Evolutionary conservation across 2,113 vertebrate genomes (phyloP), one percentile per base, ranked within the genome.

Genomic region (Stegastes partitus): DNA sequence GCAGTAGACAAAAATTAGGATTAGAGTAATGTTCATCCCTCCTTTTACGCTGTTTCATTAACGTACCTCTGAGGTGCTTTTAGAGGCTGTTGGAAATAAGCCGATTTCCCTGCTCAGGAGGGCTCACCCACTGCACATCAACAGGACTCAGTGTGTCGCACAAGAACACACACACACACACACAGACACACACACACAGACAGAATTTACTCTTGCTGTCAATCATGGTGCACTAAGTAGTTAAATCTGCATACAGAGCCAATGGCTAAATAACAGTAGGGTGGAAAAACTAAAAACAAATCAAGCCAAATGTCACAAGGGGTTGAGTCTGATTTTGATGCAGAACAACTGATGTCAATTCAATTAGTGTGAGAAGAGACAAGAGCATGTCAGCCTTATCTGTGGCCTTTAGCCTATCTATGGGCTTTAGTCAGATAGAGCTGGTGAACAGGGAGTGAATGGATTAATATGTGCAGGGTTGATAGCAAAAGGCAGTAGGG

Each of bases 21-120:
- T 93, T 92, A 90, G 71, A 87, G 62, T 42, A 86, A 73, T 83
- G 82, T 81, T 88, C 88, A 82, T 80, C 84, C 77, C 87, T 75
- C 50, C 74, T 79, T 81, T 81, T 63, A 84, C 58, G 67, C 66
- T 56, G 77, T 82, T 87, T 90, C 85, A 92, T 87, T 90, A 91
- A 83, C 49, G 49, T 72, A 91, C 86, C 87, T 91, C 87, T 74
- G 83, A 89, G 88, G 82, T 91, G 88, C 79, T 92, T 88, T 91
- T 85, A 85, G 71, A 85, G 56, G 82, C 87, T 89, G 84, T 72
- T 85, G 79, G 82, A 90, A 91, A 83, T 90, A 91, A 90, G 90
- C 85, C 77, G 85, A 89, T 90, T 93, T 90, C 74, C 71, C 75
- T 68, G 84, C 82, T 87, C 86, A 86, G 64, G 65, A 80, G 81